phyloP scores from a whole-genome alignment of 2,888 invertebrate species.

The Stegophylla sp. region DNA sequence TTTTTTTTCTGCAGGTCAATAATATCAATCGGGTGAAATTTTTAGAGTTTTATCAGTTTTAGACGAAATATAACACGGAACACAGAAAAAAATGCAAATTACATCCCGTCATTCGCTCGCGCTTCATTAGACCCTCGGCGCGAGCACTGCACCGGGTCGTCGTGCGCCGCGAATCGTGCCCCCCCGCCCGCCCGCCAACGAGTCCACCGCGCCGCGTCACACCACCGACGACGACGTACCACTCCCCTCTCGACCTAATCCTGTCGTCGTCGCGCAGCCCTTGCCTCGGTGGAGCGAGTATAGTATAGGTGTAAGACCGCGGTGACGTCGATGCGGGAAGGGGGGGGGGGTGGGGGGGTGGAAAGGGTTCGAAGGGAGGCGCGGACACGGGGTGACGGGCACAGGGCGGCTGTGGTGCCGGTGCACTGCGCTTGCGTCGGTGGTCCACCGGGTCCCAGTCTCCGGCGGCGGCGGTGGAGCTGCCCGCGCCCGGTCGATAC shows the following conservation, averaged over 20 bases:
- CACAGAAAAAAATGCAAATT: too few relatives aligned
- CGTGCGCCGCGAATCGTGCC: neutral
- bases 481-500: constrained; percentile 54
- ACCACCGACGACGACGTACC: neutral
- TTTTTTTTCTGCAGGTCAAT: too few relatives aligned
- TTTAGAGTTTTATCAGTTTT: too few relatives aligned
- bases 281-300: too few relatives aligned
- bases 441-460: constrained; percentile 54
- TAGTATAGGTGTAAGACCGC: neutral
- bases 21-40: too few relatives aligned
- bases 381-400: neutral
- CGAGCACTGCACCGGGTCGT: constrained; percentile 28
- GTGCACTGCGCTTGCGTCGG: constrained; percentile 45
- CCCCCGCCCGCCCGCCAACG: neutral
- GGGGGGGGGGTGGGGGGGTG: neutral
- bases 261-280: neutral
- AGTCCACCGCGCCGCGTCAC: neutral
- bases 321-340: neutral
- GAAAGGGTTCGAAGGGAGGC: neutral
- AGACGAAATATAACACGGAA: too few relatives aligned
- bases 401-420: neutral
- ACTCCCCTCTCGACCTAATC: too few relatives aligned
- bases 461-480: constrained; percentile 30
- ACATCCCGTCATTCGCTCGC: constrained; percentile 30
- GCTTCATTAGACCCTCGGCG: constrained; percentile 37